A percentile compares a stretch with the other conserved stretches of the same genome.
Evolutionary conservation across 2,113 vertebrate species (phyloP).

Genomic region (Microcebus griseorufus): DNA sequence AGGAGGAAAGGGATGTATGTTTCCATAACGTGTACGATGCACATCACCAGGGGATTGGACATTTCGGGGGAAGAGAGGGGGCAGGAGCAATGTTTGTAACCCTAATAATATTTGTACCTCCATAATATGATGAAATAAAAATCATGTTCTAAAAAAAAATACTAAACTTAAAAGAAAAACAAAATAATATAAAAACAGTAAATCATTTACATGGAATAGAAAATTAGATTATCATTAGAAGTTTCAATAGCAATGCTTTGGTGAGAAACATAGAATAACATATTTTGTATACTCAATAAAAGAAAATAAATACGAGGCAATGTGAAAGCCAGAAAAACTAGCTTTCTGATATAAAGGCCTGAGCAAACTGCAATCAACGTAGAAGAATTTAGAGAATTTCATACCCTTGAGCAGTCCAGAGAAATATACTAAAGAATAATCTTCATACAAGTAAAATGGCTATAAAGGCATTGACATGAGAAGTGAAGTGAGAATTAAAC

Average conservation of each 20-base stretch:
- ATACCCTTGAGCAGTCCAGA: not conserved
- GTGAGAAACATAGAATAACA: not conserved
- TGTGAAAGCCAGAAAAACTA: not conserved
- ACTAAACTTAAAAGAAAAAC: not conserved
- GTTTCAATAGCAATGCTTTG: not conserved
- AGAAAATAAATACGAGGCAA: not conserved
- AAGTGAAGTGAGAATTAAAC: not conserved
- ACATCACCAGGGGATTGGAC: too few relatives aligned
- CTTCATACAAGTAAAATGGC: not conserved
- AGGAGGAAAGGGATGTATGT: too few relatives aligned
- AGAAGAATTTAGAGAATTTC: not conserved
- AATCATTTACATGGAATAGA: not conserved
- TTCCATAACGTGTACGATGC: too few relatives aligned
- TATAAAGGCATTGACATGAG: not conserved
- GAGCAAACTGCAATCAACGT: not conserved
- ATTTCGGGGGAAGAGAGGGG: too few relatives aligned
- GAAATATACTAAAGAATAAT: not conserved
- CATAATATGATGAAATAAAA: too few relatives aligned
- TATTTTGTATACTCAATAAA: not conserved
- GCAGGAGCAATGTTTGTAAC: too few relatives aligned
- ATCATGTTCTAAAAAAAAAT: not conserved
- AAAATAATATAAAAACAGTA: not conserved
- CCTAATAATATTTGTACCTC: too few relatives aligned
- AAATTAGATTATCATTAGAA: not conserved
- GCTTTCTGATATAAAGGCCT: not conserved